phyloP scores from a whole-genome alignment of 2,888 invertebrate species.

The Microdon myrmicae region DNA sequence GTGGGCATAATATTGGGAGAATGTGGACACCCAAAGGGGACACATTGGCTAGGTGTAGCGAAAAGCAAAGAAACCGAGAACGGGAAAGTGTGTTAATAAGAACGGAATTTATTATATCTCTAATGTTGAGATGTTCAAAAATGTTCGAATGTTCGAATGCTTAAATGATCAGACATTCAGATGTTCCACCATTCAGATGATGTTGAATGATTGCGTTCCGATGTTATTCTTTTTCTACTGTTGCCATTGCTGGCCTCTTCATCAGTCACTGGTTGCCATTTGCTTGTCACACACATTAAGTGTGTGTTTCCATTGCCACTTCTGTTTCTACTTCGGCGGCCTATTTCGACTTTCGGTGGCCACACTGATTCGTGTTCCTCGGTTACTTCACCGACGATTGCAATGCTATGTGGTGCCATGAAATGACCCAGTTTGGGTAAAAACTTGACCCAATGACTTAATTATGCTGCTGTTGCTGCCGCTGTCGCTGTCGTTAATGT shows the following conservation, averaged over 20 bases:
- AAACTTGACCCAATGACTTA: constrained; percentile 64
- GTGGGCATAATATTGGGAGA: constrained; percentile 41
- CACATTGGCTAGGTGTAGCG: constrained; percentile 23
- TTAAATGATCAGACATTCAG: too few species aligned
- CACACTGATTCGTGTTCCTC: constrained; percentile 24
- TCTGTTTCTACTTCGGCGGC: too few species aligned
- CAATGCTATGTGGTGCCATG: constrained; percentile 50
- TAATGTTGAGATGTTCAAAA: too few species aligned
- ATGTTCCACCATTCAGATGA: too few species aligned
- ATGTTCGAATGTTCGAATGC: too few species aligned
- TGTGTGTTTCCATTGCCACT: too few species aligned
- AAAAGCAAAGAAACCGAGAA: constrained; percentile 30
- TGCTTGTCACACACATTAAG: too few species aligned
- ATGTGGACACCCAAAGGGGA: constrained; percentile 28
- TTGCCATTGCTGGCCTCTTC: too few species aligned
- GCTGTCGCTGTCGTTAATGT: constrained; percentile 46
- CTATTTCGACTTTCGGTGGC: constrained; percentile 30
- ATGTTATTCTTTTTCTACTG: constrained; percentile 29
- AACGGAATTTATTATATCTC: constrained; percentile 47
- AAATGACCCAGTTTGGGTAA: constrained; percentile 61
- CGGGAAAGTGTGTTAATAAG: constrained; percentile 51
- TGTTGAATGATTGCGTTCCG: too few species aligned
- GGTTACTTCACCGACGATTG: constrained; percentile 47
- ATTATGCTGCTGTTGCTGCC: constrained; percentile 56
- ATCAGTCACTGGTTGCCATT: too few species aligned